phyloP scores from a whole-genome alignment of 2,888 invertebrate species.

The Geophilus truncorum region DNA sequence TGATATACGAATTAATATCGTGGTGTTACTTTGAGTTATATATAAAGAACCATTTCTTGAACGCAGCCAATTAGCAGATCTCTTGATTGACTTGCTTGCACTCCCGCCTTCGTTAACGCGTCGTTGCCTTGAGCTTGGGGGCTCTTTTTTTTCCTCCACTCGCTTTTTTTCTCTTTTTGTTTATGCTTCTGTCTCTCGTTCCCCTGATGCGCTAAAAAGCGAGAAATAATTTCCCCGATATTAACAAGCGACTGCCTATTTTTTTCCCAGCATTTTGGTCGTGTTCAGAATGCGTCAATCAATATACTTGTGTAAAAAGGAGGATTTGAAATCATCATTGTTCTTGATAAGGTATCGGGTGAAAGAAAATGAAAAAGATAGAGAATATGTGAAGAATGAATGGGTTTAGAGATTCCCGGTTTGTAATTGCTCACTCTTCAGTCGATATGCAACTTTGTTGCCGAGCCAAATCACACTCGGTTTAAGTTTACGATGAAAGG shows the following conservation, averaged over 20 bases:
- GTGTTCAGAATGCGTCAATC: neutral
- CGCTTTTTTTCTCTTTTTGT: neutral
- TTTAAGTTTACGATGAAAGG: neutral
- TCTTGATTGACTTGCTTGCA: neutral
- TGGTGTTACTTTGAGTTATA: neutral
- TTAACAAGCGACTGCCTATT: neutral
- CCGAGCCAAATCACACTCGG: neutral
- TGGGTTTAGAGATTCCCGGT: neutral
- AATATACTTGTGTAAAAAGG: neutral
- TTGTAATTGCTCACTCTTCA: neutral
- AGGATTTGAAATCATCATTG: neutral
- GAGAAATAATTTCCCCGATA: conserved; percentile 33
- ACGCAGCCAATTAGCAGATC: neutral
- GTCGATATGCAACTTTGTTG: neutral
- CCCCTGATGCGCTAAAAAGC: neutral
- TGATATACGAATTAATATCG: neutral
- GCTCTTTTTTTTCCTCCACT: neutral
- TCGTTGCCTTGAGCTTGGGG: neutral
- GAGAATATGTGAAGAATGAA: neutral
- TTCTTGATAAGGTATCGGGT: neutral
- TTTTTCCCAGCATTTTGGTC: neutral
- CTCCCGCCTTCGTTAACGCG: neutral
- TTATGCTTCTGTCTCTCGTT: neutral
- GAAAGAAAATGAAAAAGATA: neutral
- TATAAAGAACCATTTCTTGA: neutral